A percentile compares a stretch with the other conserved stretches of the same genome.
Conservation (phyloP, 2,888 invertebrate species). For the Athetis lepigone region DNA sequence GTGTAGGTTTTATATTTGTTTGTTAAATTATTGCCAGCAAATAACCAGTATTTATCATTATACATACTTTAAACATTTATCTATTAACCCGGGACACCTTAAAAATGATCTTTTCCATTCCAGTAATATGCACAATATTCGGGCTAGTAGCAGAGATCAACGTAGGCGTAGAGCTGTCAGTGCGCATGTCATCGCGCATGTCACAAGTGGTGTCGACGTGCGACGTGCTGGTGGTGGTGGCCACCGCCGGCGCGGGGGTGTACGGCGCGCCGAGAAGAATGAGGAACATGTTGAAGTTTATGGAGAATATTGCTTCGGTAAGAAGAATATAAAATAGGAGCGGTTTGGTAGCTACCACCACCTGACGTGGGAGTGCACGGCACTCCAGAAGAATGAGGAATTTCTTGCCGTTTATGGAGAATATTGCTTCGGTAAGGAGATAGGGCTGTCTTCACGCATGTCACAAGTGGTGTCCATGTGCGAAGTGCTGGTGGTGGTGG, state of each 20-base stretch:
- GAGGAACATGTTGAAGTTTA: conserved; percentile 86
- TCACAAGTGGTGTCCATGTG: conserved; percentile 90
- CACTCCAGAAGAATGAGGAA: no score
- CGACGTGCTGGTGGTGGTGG: conserved; percentile 89
- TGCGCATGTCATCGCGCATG: conserved; percentile 89
- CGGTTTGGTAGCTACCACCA: no score
- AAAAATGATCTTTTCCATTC: conserved; percentile 31
- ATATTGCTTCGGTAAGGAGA: no score
- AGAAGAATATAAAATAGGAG: conserved; percentile 43
- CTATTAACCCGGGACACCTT: no score
- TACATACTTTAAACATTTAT: no score
- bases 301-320: conserved; percentile 87
- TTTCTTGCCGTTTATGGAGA: no score
- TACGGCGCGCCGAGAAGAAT: conserved; percentile 88
- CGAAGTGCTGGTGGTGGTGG: conserved; percentile 89
- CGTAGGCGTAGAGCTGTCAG: conserved; percentile 88
- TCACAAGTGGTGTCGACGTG: conserved; percentile 90
- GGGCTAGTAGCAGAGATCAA: conserved; percentile 89
- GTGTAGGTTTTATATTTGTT: no score
- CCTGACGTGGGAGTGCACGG: no score
- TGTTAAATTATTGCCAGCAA: no score
- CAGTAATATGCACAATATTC: conserved; percentile 84
- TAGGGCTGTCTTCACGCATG: conserved; percentile 89
- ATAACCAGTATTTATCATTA: no score
- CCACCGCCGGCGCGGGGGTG: conserved; percentile 87